These are phyloP conservation scores for Callyntrura guangdongensis DNA, from an alignment of 2,888 invertebrate genomes.

Conservation along the genomic window DNA sequence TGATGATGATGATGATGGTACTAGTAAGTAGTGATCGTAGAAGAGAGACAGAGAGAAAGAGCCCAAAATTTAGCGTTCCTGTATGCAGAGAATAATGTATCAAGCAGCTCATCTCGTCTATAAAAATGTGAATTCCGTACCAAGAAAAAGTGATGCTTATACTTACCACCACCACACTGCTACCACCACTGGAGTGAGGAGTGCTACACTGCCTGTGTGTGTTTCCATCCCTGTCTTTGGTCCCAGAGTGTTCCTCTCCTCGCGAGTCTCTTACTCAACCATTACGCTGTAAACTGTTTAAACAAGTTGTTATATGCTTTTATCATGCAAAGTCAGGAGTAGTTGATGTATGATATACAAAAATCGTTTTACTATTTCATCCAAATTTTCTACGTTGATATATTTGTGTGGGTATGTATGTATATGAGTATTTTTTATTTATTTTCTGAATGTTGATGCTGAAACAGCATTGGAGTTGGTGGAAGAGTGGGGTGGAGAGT, in stretches of 20 bases:
- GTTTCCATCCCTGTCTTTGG: background rate
- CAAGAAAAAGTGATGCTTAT: background rate
- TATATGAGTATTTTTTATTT: background rate
- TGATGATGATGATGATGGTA: conserved; percentile 59
- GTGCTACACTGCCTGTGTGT: background rate
- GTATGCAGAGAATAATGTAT: conserved; percentile 49
- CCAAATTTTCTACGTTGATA: background rate
- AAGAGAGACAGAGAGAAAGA: conserved; percentile 10
- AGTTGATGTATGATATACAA: background rate
- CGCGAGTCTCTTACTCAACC: background rate
- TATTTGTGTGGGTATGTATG: background rate
- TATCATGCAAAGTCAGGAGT: conserved; percentile 4
- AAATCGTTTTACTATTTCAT: background rate
- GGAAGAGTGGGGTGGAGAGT: too few relatives aligned
- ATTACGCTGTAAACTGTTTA: conserved; percentile 54
- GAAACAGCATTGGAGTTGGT: too few relatives aligned
- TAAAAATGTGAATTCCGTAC: conserved; percentile 40
- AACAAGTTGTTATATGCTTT: conserved; percentile 61
- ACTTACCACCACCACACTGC: background rate
- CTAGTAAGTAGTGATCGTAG: background rate
- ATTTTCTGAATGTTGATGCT: background rate
- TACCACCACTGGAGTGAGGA: too few relatives aligned
- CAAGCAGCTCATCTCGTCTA: conserved; percentile 24
- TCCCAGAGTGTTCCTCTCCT: background rate
- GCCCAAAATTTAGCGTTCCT: background rate